These are phyloP conservation scores for Anguilla japonica DNA, from an alignment of 2,113 vertebrate species.

Conservation along the genomic window DNA sequence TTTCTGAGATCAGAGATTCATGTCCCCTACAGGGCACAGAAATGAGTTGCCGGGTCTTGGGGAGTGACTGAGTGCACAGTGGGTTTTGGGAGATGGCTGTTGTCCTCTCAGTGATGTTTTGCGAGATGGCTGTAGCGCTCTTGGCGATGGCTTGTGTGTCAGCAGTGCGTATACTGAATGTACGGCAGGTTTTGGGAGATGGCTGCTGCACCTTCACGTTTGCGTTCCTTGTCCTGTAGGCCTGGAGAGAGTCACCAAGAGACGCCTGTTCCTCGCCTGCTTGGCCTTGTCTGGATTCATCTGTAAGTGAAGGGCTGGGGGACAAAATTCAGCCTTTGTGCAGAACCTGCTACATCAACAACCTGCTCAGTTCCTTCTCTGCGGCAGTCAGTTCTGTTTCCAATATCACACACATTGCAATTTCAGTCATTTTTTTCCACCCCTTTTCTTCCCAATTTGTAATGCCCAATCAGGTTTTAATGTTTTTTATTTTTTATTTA, in stretches of 20 bases:
- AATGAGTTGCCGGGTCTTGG: no score
- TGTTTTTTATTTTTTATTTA: no score
- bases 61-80: no score
- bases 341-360: neutral
- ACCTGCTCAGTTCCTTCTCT: neutral
- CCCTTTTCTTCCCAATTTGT: no score
- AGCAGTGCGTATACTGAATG: neutral
- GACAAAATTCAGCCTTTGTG: neutral
- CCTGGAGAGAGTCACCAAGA: slow-evolving; percentile 51
- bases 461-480: no score
- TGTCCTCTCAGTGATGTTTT: no score
- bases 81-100: no score
- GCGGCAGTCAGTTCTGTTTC: neutral
- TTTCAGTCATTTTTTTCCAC: no score
- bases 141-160: no score
- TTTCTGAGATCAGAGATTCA: no score
- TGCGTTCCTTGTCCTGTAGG: slow-evolving; percentile 53
- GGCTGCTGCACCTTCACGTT: neutral
- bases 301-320: slow-evolving; percentile 61
- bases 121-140: no score
- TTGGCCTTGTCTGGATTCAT: slow-evolving; percentile 59
- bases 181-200: neutral
- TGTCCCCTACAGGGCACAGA: no score
- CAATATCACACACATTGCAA: neutral
- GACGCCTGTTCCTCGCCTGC: slow-evolving; percentile 57